These are phyloP conservation scores for Proterorhinus semilunaris DNA, from an alignment of 2,113 vertebrate genomes.

Conservation along the genomic window DNA sequence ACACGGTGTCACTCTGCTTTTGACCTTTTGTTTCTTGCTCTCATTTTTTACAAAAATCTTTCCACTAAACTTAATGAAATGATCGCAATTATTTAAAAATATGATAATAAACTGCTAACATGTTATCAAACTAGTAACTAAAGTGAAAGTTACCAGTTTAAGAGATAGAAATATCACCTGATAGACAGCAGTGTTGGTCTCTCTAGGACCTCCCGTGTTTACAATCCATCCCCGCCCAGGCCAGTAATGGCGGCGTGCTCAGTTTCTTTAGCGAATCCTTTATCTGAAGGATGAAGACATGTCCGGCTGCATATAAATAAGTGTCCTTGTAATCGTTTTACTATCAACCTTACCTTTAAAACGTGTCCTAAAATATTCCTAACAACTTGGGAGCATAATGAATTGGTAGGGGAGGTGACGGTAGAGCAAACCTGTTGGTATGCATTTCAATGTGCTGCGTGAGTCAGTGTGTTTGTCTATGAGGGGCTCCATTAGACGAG, in stretches of 20 bases:
- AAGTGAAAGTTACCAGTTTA: too few species aligned
- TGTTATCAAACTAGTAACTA: too few species aligned
- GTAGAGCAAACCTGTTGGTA: conserved; percentile 21
- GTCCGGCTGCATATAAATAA: conserved; percentile 58
- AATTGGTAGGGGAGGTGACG: conserved; percentile 25
- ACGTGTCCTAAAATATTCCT: background rate
- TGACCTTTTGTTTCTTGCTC: background rate
- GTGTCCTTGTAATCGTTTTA: conserved; percentile 44
- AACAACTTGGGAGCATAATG: conserved; percentile 37
- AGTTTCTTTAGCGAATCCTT: conserved; percentile 47
- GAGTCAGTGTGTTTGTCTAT: conserved; percentile 3
- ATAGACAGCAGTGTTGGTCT: background rate
- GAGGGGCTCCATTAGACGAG: conserved; percentile 38
- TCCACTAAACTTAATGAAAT: background rate
- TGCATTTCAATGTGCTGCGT: conserved; percentile 20
- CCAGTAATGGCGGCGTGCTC: conserved; percentile 7
- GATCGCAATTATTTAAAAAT: too few species aligned
- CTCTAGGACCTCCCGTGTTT: conserved; percentile 12
- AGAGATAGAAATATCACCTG: background rate
- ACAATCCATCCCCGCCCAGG: conserved; percentile 22
- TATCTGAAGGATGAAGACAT: conserved; percentile 5
- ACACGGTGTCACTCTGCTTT: background rate
- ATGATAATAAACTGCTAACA: too few species aligned
- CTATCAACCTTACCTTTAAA: conserved; percentile 22
- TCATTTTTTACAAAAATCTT: background rate